Base-by-base conservation (phyloP, 2,113 vertebrate species). In the Archilochus colubris region DNA sequence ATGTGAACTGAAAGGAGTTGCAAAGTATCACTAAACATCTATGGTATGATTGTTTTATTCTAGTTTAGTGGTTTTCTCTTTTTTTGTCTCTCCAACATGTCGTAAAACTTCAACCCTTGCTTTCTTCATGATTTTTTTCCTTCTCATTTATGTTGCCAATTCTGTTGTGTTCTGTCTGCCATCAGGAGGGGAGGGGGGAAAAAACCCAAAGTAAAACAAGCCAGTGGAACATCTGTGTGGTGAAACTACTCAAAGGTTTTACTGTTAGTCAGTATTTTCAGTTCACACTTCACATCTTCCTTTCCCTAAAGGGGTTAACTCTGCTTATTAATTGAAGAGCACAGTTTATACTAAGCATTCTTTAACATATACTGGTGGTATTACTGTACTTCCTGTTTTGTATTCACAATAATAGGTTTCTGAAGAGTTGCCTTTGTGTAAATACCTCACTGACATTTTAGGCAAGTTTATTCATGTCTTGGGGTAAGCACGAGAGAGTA, bases 381-480 rank as follows among this genome's bases (percentile, higher is more conserved):
- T 97, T 97, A 97, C 93, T 97, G 59, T 94, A 83, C 96, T 98
- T 98, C 97, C 98, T 98, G 97, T 97, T 97, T 97, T 96, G 96
- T 95, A 74, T 95, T 95, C 90, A 77, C 86, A 97, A 81, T 96
- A 97, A 96, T 90, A 96, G 96, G 97, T 97, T 98, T 98, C 98
- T 98, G 98, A 98, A 98, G 98, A 98, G 97, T 96, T 98, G 96
- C 97, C 98, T 99, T 98, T 98, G 98, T 99, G 95, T 97, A 98
- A 98, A 98, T 98, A 98, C 98, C 97, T 98, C 93, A 89, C 98
- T 99, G 98, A 98, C 98, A 98, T 98, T 96, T 97, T 94, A 98
- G 98, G 98, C 99, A 97, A 99, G 99, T 99, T 97, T 93, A 85
- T 98, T 99, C 99, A 98, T 99, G 99, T 98, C 98, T 98, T 91